phyloP scores from a whole-genome alignment of 2,888 invertebrate species.

The Dione juno region DNA sequence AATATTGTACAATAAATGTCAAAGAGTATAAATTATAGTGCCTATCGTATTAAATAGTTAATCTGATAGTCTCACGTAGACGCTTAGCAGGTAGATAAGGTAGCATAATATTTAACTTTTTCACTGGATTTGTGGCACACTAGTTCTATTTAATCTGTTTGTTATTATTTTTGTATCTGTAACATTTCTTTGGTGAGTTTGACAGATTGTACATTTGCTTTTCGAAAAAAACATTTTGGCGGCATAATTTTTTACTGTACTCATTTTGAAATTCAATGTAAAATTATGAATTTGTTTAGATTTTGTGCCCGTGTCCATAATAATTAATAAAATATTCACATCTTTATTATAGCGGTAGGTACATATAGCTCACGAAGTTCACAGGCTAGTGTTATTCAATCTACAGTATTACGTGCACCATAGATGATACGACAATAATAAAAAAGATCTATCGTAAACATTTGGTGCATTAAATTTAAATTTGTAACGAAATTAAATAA shows the following conservation, averaged over 20 bases:
- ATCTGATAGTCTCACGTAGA: slow-evolving; percentile 40
- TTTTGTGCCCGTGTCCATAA: slow-evolving; percentile 21
- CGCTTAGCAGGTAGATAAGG: slow-evolving; percentile 32
- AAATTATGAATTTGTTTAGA: too few relatives aligned
- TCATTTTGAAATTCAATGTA: too few relatives aligned
- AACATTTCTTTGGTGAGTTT: not conserved
- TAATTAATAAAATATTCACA: slow-evolving; percentile 30
- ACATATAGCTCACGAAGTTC: slow-evolving; percentile 34
- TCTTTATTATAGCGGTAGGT: slow-evolving; percentile 38
- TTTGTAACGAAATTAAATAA: not conserved
- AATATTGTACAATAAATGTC: slow-evolving; percentile 31
- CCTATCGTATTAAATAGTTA: slow-evolving; percentile 37
- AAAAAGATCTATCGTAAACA: slow-evolving; percentile 35
- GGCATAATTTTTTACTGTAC: not conserved
- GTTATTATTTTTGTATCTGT: not conserved
- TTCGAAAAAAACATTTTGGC: too few relatives aligned
- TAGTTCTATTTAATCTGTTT: slow-evolving; percentile 14
- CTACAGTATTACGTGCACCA: slow-evolving; percentile 48
- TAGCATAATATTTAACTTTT: slow-evolving; percentile 25
- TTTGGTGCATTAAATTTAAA: not conserved
- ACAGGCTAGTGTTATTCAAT: slow-evolving; percentile 44
- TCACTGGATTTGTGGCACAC: slow-evolving; percentile 23
- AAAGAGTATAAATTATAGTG: slow-evolving; percentile 29
- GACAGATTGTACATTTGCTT: not conserved
- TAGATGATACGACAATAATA: slow-evolving; percentile 46